Percentiles rank a stretch among this genome's conserved stretches.
phyloP scores from a whole-genome alignment of 37 sponge, comb jelly and placozoan species.

The Aphrocallistes beatrix region DNA sequence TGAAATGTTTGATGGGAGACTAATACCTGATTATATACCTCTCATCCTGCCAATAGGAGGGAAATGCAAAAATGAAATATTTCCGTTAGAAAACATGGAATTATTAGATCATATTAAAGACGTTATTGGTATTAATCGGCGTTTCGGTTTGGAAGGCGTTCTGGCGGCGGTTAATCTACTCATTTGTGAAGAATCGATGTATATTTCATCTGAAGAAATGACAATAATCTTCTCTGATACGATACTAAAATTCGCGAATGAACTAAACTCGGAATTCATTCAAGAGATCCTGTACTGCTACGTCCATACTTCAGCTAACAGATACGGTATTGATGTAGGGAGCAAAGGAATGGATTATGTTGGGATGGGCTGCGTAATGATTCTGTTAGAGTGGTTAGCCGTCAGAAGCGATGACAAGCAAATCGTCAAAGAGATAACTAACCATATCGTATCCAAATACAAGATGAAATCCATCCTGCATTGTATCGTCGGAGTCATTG shows the following conservation, averaged over 20 bases:
- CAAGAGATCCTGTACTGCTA: background rate
- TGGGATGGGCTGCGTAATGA: background rate
- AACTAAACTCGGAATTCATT: background rate
- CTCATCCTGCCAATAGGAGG: background rate
- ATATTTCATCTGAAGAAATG: background rate
- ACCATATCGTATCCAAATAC: background rate
- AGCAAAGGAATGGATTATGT: background rate
- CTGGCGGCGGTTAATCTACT: background rate
- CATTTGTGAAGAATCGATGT: slow-evolving; percentile 15
- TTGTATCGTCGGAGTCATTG: background rate
- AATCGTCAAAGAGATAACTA: background rate
- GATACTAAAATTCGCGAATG: background rate
- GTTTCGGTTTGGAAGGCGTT: background rate
- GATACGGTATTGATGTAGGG: background rate
- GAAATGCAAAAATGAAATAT: background rate
- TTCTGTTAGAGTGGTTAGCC: background rate
- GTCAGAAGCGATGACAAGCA: background rate
- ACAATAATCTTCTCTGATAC: background rate
- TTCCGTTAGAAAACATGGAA: background rate
- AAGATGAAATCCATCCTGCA: background rate
- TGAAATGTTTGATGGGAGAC: background rate
- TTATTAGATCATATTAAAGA: background rate
- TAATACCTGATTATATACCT: background rate
- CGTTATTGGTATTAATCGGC: background rate
- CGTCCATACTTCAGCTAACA: background rate